A percentile compares a stretch with the other conserved stretches of the same genome.
These are phyloP conservation scores for Cheilosia pagana DNA, from an alignment of 2,888 invertebrate species.

Conservation along the genomic window DNA sequence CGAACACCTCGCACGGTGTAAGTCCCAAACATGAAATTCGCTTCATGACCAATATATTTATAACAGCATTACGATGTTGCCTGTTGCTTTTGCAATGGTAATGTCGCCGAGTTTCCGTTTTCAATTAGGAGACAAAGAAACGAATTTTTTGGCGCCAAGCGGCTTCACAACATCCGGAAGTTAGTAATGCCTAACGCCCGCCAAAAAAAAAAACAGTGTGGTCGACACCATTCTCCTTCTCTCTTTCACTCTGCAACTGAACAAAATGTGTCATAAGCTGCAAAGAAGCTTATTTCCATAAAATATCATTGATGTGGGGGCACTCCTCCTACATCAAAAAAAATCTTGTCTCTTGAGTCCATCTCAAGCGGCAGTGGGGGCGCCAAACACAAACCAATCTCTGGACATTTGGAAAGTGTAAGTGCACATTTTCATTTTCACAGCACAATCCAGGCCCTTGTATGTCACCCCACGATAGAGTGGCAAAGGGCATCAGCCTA, in stretches of 20 bases:
- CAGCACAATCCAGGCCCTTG: constrained; percentile 17
- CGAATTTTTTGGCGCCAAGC: constrained; percentile 51
- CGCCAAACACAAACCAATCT: neutral
- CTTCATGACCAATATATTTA: constrained; percentile 46
- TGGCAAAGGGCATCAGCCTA: constrained; percentile 52
- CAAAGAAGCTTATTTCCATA: constrained; percentile 39
- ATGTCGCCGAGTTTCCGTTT: constrained; percentile 46
- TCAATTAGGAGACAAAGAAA: constrained; percentile 34
- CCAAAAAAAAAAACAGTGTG: constrained; percentile 22
- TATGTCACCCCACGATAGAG: constrained; percentile 1
- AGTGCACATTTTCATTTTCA: constrained; percentile 30
- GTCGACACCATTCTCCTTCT: neutral
- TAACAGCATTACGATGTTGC: constrained; percentile 21
- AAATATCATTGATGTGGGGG: constrained; percentile 19
- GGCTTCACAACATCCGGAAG: constrained; percentile 35
- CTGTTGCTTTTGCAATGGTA: constrained; percentile 4
- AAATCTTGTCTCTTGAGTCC: neutral
- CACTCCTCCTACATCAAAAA: constrained; percentile 38
- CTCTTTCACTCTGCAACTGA: neutral
- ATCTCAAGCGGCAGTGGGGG: neutral
- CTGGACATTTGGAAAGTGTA: constrained; percentile 45
- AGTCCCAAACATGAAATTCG: constrained; percentile 17
- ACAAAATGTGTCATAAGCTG: constrained; percentile 10
- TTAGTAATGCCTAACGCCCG: constrained; percentile 10
- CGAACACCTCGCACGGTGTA: constrained; percentile 1